Base-by-base conservation (phyloP, 2,797 vertebrate species). In the Catostomus latipinnis region DNA sequence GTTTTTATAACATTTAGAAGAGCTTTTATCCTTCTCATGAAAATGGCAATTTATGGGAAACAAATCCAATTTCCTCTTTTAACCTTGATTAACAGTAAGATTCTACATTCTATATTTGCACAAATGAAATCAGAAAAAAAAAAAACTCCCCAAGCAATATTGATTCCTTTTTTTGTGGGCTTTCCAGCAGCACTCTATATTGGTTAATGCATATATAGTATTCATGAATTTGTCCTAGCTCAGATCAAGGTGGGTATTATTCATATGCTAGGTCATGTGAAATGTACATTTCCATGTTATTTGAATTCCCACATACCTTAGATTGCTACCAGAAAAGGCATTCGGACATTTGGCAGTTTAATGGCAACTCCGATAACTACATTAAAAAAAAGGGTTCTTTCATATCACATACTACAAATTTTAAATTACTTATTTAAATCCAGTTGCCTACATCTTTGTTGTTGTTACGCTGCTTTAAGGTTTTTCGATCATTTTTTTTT, bases 161-260 rank as follows among this genome's bases (percentile, higher is more conserved):
- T 80, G 43, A 11, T 70, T 57, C 56, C 2, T 14, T 54, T 69
- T 18, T 67, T 78, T 65, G 22, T 50, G 52, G 57, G 71, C 63
- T 87, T 71, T 81, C 74, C 71, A 70, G 58, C 70, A 84, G 46
- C 50, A 2, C 86, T 86, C 79, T 87, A 84, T 87, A 66, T 69
- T 85, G 86, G 84, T 76, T 65, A 80, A 53, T 57, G 22, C 10
- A 71, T 52, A 16, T 6, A 11, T 10, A 54, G 5, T 49, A 34
- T 56, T 62, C 34, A 9, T 46, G 43, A 14, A 2, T 18, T 61
- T 52, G 52, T 56, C 67, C 56, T 43, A 74, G 14, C 45, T 69
- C 56, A 48, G n/a, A 45, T 62, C 80, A 61, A 66, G 71, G 58
- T 54, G 67, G 52, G 81, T 60, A 43, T 43, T 3, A 13, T 45